Percentiles rank a stretch among this genome's conserved stretches.
phyloP scores from a whole-genome alignment of 2,113 vertebrate species.

The Tetraodon nigroviridis region DNA sequence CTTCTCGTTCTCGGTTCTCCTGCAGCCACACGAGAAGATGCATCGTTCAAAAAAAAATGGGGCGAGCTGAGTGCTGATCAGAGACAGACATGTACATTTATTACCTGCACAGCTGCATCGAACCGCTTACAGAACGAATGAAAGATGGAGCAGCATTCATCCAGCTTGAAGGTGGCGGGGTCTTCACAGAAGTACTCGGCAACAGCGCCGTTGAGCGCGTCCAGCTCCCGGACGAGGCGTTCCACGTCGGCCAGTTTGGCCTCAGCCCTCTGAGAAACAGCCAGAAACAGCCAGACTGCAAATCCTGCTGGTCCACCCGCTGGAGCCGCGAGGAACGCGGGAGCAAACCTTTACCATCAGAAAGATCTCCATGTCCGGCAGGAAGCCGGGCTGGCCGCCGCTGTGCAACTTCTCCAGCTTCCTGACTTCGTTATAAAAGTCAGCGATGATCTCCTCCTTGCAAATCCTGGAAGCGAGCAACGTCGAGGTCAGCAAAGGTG shows the following conservation, averaged over 20 bases:
- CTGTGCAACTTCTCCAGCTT: conserved; percentile 61
- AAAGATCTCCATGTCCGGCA: conserved; percentile 67
- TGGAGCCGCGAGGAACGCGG: too few relatives aligned
- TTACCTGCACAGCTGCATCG: conserved; percentile 67
- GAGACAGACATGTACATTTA: neutral
- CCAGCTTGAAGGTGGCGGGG: conserved; percentile 67
- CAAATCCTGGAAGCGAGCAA: conserved; percentile 53
- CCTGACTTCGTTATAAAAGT: conserved; percentile 65
- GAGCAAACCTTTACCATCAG: conserved; percentile 52
- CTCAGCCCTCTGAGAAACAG: conserved; percentile 61
- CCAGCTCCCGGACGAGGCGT: conserved; percentile 50
- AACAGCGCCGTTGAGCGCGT: conserved; percentile 54
- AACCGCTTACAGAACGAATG: conserved; percentile 74
- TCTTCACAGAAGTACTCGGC: conserved; percentile 79
- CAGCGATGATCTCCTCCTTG: conserved; percentile 70
- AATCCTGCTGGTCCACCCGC: too few relatives aligned
- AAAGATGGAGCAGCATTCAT: conserved; percentile 78
- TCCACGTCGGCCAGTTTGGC: conserved; percentile 55
- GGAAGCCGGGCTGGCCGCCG: conserved; percentile 53
- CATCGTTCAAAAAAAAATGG: neutral
- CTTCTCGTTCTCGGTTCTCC: conserved; percentile 73
- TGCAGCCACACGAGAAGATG: conserved; percentile 20
- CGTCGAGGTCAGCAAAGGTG: neutral
- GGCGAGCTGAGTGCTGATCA: neutral
- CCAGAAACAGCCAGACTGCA: neutral